phyloP scores from a whole-genome alignment of 2,888 invertebrate species.

The Stegophylla sp. region DNA sequence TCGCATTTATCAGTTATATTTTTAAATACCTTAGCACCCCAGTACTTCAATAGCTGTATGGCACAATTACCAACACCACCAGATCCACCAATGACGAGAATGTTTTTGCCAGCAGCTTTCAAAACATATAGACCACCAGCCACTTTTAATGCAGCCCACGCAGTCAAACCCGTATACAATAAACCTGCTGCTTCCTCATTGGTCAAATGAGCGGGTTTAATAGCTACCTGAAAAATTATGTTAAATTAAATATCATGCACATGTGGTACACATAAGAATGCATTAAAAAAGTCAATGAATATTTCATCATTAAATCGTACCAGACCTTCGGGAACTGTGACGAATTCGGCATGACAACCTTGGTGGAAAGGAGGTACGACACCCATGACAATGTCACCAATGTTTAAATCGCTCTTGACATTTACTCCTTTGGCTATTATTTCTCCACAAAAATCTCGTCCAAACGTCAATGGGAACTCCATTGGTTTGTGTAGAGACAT shows the following conservation, averaged over 20 bases:
- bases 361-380: conserved; percentile 77
- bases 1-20: too few relatives aligned
- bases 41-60: conserved; percentile 81
- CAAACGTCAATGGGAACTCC: conserved; percentile 86
- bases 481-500: conserved; percentile 24
- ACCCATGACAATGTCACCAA: conserved; percentile 90
- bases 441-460: conserved; percentile 88
- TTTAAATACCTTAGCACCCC: conserved; percentile 72
- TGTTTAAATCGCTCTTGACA: conserved; percentile 68
- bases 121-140: conserved; percentile 69
- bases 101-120: conserved; percentile 68
- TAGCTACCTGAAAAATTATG: conserved; percentile 66
- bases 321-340: conserved; percentile 67
- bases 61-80: conserved; percentile 91
- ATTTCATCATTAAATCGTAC: conserved; percentile 28
- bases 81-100: conserved; percentile 85
- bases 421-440: conserved; percentile 76
- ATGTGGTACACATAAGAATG: too few relatives aligned
- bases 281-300: not conserved
- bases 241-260: not conserved
- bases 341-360: conserved; percentile 84
- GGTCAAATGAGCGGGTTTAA: conserved; percentile 72
- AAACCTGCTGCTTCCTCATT: conserved; percentile 79
- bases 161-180: conserved; percentile 85
- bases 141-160: conserved; percentile 80